These are phyloP conservation scores for Crotalus helleri DNA, from an alignment of 2,113 vertebrate genomes.

Conservation along the genomic window DNA sequence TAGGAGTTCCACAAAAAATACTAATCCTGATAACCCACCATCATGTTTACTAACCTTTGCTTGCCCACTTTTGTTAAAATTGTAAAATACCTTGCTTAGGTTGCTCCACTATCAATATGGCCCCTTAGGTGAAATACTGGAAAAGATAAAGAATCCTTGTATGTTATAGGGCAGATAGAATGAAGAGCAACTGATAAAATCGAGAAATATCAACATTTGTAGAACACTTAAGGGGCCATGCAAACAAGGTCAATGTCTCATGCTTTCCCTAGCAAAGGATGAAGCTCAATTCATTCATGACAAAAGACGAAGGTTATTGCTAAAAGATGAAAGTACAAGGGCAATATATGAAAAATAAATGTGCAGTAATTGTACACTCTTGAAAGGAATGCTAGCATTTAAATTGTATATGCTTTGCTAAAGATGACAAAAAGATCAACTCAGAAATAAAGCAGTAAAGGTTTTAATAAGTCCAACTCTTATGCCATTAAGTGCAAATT, in stretches of 20 bases:
- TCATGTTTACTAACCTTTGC: neutral
- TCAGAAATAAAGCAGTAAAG: neutral
- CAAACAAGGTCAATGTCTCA: neutral
- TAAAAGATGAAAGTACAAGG: neutral
- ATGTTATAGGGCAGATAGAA: neutral
- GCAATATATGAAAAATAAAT: constrained; percentile 19
- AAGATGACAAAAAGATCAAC: constrained; percentile 7
- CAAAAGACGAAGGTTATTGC: neutral
- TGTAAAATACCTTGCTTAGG: neutral
- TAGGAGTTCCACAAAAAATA: neutral
- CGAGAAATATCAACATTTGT: neutral
- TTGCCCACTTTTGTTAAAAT: neutral
- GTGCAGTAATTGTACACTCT: constrained; percentile 13
- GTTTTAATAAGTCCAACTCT: constrained; percentile 12
- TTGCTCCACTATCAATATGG: neutral
- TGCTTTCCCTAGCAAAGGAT: neutral
- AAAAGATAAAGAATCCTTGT: neutral
- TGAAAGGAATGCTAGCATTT: neutral
- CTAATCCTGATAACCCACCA: neutral
- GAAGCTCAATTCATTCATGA: neutral
- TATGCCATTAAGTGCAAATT: neutral
- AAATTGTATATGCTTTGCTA: neutral
- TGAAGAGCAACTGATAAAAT: neutral
- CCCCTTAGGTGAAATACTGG: neutral
- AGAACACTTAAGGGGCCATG: neutral